These are phyloP conservation scores for Anolis apletophallus DNA, from an alignment of 2,797 vertebrate genomes.

Conservation along the genomic window DNA sequence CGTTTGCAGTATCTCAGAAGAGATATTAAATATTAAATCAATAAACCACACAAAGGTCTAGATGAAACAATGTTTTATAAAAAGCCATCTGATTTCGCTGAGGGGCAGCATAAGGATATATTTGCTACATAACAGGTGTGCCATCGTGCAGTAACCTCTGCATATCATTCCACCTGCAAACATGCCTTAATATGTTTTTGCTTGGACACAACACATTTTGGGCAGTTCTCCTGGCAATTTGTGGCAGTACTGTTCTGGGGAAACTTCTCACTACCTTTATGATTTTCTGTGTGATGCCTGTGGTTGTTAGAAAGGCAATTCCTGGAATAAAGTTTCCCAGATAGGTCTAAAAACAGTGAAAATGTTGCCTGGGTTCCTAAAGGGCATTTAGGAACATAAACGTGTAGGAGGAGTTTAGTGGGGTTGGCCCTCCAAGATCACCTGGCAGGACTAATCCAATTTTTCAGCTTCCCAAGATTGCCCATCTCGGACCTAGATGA, in stretches of 20 bases:
- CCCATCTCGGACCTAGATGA: too few relatives aligned
- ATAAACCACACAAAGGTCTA: constrained; percentile 73
- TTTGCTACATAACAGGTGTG: constrained; percentile 65
- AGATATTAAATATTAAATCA: constrained; percentile 79
- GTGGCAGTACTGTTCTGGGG: constrained; percentile 13
- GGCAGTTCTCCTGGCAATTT: not conserved
- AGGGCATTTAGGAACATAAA: too few relatives aligned
- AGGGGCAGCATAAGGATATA: constrained; percentile 66
- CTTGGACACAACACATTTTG: constrained; percentile 25
- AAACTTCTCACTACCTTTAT: not conserved
- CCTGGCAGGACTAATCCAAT: too few relatives aligned
- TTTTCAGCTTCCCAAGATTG: too few relatives aligned
- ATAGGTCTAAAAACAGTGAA: too few relatives aligned
- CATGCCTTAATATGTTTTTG: rapidly evolving
- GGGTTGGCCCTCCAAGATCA: too few relatives aligned
- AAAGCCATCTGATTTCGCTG: constrained; percentile 63
- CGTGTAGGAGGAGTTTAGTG: too few relatives aligned
- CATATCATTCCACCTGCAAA: constrained; percentile 46
- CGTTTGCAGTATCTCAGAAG: constrained; percentile 67
- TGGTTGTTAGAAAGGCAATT: too few relatives aligned
- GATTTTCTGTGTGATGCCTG: not conserved
- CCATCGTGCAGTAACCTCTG: constrained; percentile 38
- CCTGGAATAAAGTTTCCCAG: too few relatives aligned
- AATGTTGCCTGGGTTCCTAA: too few relatives aligned
- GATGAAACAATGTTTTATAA: constrained; percentile 70